phyloP scores from a whole-genome alignment of 2,113 vertebrate species.

The Microcebus griseorufus region DNA sequence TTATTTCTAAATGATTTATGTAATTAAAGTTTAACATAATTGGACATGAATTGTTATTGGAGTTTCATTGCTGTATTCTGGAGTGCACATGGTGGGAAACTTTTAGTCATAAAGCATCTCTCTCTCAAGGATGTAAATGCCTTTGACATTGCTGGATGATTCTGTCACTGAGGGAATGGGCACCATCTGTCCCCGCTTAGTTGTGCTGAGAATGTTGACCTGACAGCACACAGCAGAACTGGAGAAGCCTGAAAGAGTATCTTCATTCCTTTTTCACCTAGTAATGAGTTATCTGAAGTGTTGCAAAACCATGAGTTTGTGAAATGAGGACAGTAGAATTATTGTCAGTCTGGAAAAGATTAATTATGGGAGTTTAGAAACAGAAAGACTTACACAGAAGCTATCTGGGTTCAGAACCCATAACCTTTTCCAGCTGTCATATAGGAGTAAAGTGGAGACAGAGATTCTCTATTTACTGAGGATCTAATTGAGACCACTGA shows the following conservation, averaged over 20 bases:
- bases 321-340: conserved; percentile 76
- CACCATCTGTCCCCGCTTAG: conserved; percentile 66
- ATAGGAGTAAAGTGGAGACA: background rate
- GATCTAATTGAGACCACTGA: conserved; percentile 64
- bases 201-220: conserved; percentile 64
- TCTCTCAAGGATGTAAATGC: conserved; percentile 68
- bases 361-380: conserved; percentile 78
- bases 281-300: conserved; percentile 73
- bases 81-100: conserved; percentile 47
- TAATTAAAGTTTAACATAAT: conserved; percentile 67
- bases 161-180: conserved; percentile 65
- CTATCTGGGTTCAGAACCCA: conserved; percentile 71
- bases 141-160: conserved; percentile 56
- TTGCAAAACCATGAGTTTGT: conserved; percentile 55
- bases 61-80: conserved; percentile 53
- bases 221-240: conserved; percentile 39
- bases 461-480: conserved; percentile 53
- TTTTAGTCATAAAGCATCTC: conserved; percentile 56
- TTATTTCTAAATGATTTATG: conserved; percentile 56
- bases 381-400: conserved; percentile 67
- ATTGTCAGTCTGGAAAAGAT: conserved; percentile 78
- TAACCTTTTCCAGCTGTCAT: conserved; percentile 80
- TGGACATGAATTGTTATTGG: conserved; percentile 55
- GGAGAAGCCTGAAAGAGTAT: conserved; percentile 67
- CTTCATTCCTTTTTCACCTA: conserved; percentile 64